phyloP scores from a whole-genome alignment of 2,797 vertebrate genomes.

The Typhlichthys eigenmanni region DNA sequence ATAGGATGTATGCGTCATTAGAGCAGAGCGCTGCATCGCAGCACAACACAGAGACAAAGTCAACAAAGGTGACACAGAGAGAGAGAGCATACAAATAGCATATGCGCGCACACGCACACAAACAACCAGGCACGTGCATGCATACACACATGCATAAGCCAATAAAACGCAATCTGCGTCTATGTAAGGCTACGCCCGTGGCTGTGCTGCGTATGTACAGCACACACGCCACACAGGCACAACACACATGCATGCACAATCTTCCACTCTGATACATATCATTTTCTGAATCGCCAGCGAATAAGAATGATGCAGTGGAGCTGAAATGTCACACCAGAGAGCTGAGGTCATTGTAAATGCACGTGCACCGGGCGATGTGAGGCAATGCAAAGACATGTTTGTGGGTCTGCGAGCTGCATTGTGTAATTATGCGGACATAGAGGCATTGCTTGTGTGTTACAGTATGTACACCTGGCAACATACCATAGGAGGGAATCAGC shows the following conservation, averaged over 20 bases:
- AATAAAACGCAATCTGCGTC: conserved; percentile 27
- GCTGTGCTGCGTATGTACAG: not conserved
- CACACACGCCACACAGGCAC: conserved; percentile 11
- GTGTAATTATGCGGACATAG: conserved; percentile 1
- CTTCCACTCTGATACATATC: conserved; percentile 36
- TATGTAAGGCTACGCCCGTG: conserved; percentile 9
- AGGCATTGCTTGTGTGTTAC: conserved; percentile 5
- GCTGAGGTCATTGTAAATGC: conserved; percentile 30
- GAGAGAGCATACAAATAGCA: conserved; percentile 41
- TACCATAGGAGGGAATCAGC: conserved; percentile 2
- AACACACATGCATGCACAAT: conserved; percentile 19
- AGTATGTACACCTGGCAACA: not conserved
- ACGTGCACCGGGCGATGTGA: conserved; percentile 1
- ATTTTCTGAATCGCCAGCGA: conserved; percentile 45
- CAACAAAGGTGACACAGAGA: conserved; percentile 76
- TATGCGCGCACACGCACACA: conserved; percentile 15
- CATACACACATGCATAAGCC: conserved; percentile 35
- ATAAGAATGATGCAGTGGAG: conserved; percentile 50
- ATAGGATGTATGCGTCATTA: conserved; percentile 79
- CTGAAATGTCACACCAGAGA: conserved; percentile 42
- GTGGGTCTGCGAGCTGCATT: conserved; percentile 1
- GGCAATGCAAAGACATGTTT: conserved; percentile 20
- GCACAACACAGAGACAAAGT: conserved; percentile 71
- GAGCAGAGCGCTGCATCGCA: conserved; percentile 61
- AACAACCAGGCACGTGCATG: not conserved